Conservation (phyloP, 2,797 vertebrate genomes). For the Rallus crepitans region DNA sequence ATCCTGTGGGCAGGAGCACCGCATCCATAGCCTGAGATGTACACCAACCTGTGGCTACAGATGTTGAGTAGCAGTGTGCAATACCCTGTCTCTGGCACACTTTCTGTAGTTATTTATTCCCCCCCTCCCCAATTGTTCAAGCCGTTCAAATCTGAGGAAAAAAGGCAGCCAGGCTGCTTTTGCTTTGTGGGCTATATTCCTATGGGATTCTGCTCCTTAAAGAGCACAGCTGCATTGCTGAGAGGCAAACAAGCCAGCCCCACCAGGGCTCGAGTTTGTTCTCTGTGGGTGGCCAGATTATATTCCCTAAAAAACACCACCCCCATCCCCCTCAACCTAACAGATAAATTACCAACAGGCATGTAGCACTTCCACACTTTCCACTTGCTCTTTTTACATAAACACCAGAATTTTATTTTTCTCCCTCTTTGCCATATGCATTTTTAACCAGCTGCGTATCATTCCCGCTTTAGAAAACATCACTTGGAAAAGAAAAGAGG, state of each 20-base stretch:
- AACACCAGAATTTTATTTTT: background rate
- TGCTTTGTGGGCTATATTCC: background rate
- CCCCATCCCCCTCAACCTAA: background rate
- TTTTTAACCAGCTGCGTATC: background rate
- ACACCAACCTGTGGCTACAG: rapidly evolving
- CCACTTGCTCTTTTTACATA: background rate
- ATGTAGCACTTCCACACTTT: background rate
- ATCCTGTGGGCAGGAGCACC: background rate
- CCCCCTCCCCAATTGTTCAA: background rate
- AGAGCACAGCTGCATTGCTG: slow-evolving; percentile 31
- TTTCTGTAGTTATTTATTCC: background rate
- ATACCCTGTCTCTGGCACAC: too few species aligned
- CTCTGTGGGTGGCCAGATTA: slow-evolving; percentile 43
- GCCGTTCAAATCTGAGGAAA: background rate
- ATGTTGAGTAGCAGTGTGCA: rapidly evolving
- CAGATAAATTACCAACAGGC: background rate
- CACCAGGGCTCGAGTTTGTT: background rate
- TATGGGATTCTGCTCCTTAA: slow-evolving; percentile 20
- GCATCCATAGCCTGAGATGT: rapidly evolving
- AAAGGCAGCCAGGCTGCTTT: background rate
- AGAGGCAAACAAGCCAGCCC: background rate
- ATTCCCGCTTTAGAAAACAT: background rate
- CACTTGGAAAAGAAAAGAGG: background rate
- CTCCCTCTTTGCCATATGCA: background rate
- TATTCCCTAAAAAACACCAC: background rate